Conservation (phyloP, 2,113 vertebrate species). For the Orthonyx spaldingii region DNA sequence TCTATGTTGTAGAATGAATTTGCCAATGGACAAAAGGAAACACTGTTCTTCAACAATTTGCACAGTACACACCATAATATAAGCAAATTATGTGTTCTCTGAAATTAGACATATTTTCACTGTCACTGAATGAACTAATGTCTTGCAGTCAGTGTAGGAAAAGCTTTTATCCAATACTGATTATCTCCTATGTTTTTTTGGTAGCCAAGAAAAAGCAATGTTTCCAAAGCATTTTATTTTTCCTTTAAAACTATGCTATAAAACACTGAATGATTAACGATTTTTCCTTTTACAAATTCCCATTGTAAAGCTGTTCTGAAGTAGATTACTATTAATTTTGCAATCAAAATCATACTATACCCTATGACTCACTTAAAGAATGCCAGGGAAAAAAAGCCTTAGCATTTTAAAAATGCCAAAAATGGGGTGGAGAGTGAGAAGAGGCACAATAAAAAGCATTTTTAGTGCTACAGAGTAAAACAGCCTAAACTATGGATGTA, state of each 20-base stretch:
- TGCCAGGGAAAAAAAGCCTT: not conserved
- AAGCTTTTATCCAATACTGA: not conserved
- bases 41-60: not conserved
- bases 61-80: not conserved
- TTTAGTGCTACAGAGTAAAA: not conserved
- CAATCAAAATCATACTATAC: not conserved
- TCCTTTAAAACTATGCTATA: not conserved
- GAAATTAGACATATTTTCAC: not conserved
- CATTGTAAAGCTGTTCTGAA: not conserved
- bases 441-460: not conserved
- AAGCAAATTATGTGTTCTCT: not conserved
- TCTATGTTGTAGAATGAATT: not conserved
- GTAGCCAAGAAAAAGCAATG: not conserved
- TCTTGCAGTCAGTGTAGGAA: not conserved
- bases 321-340: constrained; percentile 1
- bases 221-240: not conserved
- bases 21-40: not conserved
- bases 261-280: not conserved
- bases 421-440: not conserved
- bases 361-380: not conserved
- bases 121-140: not conserved
- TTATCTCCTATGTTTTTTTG: not conserved
- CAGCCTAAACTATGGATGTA: not conserved
- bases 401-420: not conserved
- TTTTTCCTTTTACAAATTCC: not conserved